These are phyloP conservation scores for Sebastes taczanowskii DNA, from an alignment of 2,797 vertebrate genomes.

Conservation along the genomic window DNA sequence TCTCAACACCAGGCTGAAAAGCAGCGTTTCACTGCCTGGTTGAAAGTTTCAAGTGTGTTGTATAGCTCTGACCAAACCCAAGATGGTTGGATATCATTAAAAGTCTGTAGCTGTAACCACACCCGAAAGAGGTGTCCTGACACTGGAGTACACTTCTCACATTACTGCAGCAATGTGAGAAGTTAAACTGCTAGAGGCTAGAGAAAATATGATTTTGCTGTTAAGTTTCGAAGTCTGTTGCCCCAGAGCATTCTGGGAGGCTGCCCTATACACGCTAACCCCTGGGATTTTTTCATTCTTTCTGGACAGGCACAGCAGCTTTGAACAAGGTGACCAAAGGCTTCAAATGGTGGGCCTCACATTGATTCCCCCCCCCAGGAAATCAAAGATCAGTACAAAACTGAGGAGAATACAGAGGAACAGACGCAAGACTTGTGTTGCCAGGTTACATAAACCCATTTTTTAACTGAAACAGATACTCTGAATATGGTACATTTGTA, in stretches of 20 bases:
- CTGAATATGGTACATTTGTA: not conserved
- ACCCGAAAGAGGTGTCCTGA: not conserved
- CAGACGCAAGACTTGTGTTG: not conserved
- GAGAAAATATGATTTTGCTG: no score
- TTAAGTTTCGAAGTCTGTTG: not conserved
- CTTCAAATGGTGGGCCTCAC: not conserved
- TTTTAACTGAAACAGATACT: not conserved
- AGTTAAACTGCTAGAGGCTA: not conserved
- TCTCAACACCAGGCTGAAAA: not conserved
- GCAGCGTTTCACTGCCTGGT: no score
- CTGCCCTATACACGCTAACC: not conserved
- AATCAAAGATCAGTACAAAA: not conserved
- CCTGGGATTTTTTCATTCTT: not conserved
- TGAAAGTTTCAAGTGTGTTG: not conserved
- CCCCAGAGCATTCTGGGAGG: not conserved
- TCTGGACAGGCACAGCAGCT: not conserved
- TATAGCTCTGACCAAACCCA: not conserved
- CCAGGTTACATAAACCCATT: not conserved
- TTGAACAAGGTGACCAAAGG: not conserved
- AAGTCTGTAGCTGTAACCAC: not conserved
- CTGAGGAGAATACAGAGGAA: not conserved
- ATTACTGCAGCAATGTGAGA: not conserved
- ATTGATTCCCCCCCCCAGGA: not conserved
- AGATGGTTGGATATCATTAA: not conserved
- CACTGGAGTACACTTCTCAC: not conserved